Evolutionary conservation across 2,888 invertebrate genomes (phyloP), one percentile per base, ranked within the genome.

Genomic region (Zhuqinia jingwanae): DNA sequence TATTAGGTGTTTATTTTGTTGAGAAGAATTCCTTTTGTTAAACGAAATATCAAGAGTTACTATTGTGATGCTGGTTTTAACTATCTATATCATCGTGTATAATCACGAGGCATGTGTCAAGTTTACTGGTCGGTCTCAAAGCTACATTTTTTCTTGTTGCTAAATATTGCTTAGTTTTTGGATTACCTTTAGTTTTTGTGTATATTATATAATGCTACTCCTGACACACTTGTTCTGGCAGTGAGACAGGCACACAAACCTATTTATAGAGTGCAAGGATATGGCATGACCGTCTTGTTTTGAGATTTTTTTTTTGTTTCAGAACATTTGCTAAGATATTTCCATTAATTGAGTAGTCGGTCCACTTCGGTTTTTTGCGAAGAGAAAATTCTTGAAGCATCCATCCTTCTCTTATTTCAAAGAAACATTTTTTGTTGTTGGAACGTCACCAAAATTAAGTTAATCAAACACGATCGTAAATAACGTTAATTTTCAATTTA

Each of bases 211-310:
- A 13, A 8, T 13, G n/a, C 50, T 50, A 5, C 36, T 75, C 63
- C 53, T 83, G 83, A 76, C 63, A 76, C 75, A 83, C 76, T 83
- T 76, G 47, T 22, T 75, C 60, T 70, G 80, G 80, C 80, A 68
- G 56, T 70, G 80, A 45, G 53, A 76, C 36, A 36, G 36, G 17
- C 53, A 36, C 53, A 53, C 22, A 53, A 20, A 25, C 77, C 84
- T 84, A 84, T 84, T 84, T 84, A 84, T 84, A 84, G 84, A 60
- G 17, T 45, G 11, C 82, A 73, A 73, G 73, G 73, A 75, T 36
- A 3, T 36, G 3, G 36, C 36, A 36, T 6, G 8, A 8, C 36
- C 36, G 3, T 36, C 36, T 6, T 8, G 3, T 36, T 50, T 27
- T 70, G 22, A 47, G n/a, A 25, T 10, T 70, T 45, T 25, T 47